Evolutionary conservation across 2,113 vertebrate species (phyloP).

Genomic region (Chrysemys picta): DNA sequence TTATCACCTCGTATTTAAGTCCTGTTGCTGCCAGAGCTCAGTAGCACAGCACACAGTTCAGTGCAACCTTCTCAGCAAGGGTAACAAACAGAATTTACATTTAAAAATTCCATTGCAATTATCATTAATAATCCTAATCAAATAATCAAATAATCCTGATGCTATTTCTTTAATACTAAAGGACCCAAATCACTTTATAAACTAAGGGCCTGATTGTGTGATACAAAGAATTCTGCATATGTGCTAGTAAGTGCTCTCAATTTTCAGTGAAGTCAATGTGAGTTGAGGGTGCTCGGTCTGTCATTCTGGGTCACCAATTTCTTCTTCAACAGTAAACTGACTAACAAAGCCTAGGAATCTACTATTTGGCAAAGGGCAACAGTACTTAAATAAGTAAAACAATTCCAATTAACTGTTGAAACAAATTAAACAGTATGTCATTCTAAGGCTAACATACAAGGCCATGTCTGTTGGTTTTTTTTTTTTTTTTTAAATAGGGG

Average conservation of each 20-base stretch:
- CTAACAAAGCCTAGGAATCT: not conserved
- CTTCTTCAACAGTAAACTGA: not conserved
- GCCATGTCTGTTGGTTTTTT: not conserved
- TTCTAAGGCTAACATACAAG: not conserved
- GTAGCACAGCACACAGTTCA: not conserved
- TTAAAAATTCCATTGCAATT: not conserved
- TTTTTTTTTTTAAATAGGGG: too few species aligned
- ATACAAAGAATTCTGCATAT: not conserved
- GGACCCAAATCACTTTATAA: not conserved
- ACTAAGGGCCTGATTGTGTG: not conserved
- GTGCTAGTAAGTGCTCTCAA: not conserved
- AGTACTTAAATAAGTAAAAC: not conserved
- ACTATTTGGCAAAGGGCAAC: not conserved
- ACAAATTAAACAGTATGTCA: not conserved
- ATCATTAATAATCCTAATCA: not conserved
- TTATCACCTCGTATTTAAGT: not conserved
- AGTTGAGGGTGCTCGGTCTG: not conserved
- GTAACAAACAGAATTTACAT: not conserved
- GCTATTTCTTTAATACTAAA: not conserved
- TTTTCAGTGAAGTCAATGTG: not conserved
- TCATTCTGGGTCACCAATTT: too few species aligned
- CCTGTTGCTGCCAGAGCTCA: not conserved
- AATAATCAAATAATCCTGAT: not conserved
- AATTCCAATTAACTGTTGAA: fast-evolving
- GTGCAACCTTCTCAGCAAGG: not conserved